Evolutionary conservation across 1,140 invertebrate species (phyloP).

Genomic region (Wiebesia pumilae): DNA sequence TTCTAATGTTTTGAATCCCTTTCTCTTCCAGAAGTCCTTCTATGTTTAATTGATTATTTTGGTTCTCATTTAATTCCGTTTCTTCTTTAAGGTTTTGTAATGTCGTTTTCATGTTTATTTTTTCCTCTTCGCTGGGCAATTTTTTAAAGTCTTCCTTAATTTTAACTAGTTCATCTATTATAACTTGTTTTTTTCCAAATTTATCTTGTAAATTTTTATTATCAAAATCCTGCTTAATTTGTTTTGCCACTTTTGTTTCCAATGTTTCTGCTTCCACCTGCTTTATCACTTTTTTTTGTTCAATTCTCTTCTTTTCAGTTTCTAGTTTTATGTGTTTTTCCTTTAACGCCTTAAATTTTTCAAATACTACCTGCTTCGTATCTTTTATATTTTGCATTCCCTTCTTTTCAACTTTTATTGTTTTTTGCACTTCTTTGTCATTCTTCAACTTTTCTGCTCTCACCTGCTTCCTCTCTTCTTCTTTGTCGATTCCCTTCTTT

Average conservation of each 20-base stretch:
- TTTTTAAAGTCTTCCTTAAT: conserved; percentile 47
- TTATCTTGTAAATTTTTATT: conserved; percentile 36
- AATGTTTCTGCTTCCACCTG: conserved; percentile 52
- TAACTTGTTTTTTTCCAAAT: conserved; percentile 48
- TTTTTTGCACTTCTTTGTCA: conserved; percentile 52
- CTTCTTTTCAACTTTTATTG: conserved; percentile 46
- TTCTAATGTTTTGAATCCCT: too few species aligned
- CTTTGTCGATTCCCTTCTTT: conserved; percentile 49
- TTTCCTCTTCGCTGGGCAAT: background rate
- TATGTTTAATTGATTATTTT: background rate
- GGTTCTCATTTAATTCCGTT: background rate
- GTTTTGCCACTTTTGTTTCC: conserved; percentile 22
- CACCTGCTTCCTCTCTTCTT: conserved; percentile 42
- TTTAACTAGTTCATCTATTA: conserved; percentile 41
- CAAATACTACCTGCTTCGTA: conserved; percentile 11
- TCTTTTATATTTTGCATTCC: conserved; percentile 46
- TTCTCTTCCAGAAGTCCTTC: too few species aligned
- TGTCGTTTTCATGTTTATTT: background rate
- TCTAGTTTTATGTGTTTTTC: background rate
- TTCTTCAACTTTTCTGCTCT: conserved; percentile 33
- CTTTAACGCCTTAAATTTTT: conserved; percentile 10
- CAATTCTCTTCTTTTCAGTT: conserved; percentile 6
- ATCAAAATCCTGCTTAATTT: too few species aligned
- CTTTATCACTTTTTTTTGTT: conserved; percentile 55
- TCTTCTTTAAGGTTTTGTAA: background rate